Evolutionary conservation across 2,113 vertebrate species (phyloP).

Genomic region (Pituophis catenifer): DNA sequence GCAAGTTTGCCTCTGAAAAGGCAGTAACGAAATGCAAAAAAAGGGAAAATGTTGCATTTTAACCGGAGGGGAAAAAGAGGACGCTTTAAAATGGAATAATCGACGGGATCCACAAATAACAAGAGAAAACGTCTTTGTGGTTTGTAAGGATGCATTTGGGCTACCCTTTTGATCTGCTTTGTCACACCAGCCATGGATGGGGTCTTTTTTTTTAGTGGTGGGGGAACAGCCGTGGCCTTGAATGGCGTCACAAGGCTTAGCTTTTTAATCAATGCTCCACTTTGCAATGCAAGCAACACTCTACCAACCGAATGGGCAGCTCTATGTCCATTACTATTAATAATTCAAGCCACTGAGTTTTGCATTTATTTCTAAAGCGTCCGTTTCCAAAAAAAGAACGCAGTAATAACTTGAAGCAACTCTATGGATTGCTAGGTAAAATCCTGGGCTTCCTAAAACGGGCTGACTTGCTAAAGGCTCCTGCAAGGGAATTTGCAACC

Average conservation of each 20-base stretch:
- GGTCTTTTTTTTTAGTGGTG: accelerated
- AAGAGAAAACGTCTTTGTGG: not conserved
- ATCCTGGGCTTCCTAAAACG: too few relatives aligned
- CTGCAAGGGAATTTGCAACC: too few relatives aligned
- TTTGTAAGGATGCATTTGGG: too few relatives aligned
- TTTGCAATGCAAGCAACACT: not conserved
- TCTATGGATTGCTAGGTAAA: not conserved
- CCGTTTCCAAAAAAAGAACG: not conserved
- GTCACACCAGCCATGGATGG: not conserved
- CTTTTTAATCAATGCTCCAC: not conserved
- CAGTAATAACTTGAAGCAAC: not conserved
- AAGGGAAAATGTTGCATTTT: not conserved
- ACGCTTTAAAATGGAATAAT: not conserved
- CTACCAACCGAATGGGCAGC: not conserved
- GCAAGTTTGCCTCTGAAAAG: not conserved
- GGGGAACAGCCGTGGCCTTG: not conserved
- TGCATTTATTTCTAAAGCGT: not conserved
- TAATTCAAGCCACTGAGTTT: not conserved
- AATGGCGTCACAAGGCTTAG: not conserved
- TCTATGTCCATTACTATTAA: not conserved
- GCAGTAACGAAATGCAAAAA: slow-evolving; percentile 16
- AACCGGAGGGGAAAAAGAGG: too few relatives aligned
- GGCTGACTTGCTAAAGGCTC: too few relatives aligned
- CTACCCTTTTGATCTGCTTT: not conserved
- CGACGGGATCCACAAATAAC: not conserved